Conservation (phyloP, 2,888 invertebrate genomes). For the Paralinhomoeus sp. region DNA sequence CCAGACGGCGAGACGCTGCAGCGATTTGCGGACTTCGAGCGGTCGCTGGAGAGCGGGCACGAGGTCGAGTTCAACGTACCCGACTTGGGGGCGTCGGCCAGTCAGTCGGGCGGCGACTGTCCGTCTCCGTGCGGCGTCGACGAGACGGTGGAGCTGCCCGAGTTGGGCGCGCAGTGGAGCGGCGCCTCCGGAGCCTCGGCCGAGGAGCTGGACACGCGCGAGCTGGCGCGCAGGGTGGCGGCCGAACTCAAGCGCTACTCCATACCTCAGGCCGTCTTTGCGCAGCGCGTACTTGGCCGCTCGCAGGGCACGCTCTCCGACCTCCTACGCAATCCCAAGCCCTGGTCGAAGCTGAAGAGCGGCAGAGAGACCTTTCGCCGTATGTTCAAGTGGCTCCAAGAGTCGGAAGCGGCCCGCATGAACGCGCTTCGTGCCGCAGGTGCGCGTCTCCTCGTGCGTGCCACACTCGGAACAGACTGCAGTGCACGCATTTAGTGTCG, state of each 20-base stretch:
- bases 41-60: too few relatives aligned
- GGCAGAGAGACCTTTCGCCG: constrained; percentile 91
- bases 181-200: too few relatives aligned
- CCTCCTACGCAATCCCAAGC: constrained; percentile 86
- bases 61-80: too few relatives aligned
- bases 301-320: constrained; percentile 87
- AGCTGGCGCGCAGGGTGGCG: constrained; percentile 87
- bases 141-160: too few relatives aligned
- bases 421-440: constrained; percentile 89
- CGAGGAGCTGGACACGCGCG: constrained; percentile 95
- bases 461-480: too few relatives aligned
- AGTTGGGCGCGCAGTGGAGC: too few relatives aligned
- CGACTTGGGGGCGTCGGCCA: too few relatives aligned
- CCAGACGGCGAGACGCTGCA: too few relatives aligned
- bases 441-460: constrained; percentile 26
- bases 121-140: too few relatives aligned
- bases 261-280: constrained; percentile 89
- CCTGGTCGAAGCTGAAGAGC: constrained; percentile 97
- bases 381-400: constrained; percentile 99
- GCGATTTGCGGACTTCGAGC: too few relatives aligned
- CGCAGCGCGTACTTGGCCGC: constrained; percentile 86
- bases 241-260: constrained; percentile 94
- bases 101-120: too few relatives aligned
- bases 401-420: constrained; percentile 98
- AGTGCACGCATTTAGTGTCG: too few relatives aligned